phyloP scores from a whole-genome alignment of 1,140 invertebrate genomes.

The Dendroctonus valens region DNA sequence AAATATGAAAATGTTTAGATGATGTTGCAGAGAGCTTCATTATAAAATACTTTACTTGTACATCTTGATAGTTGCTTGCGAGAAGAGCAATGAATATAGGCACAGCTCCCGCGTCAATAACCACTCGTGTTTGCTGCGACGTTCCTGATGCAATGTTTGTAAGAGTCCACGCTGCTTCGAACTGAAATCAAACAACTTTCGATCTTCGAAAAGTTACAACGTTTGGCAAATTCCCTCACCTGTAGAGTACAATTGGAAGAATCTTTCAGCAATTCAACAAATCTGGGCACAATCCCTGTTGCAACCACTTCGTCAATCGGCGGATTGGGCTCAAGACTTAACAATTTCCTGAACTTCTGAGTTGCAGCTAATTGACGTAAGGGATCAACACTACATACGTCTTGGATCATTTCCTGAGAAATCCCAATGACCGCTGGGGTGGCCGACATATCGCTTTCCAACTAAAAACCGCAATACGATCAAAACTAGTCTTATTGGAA shows the following conservation, averaged over 20 bases:
- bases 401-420: conserved; percentile 78
- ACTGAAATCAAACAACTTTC: conserved; percentile 60
- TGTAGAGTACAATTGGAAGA: conserved; percentile 81
- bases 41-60: conserved; percentile 49
- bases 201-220: neutral
- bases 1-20: conserved; percentile 7
- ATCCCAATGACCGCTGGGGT: conserved; percentile 53
- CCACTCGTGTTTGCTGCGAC: conserved; percentile 87
- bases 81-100: conserved; percentile 87
- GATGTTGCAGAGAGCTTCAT: conserved; percentile 6
- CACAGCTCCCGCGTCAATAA: conserved; percentile 92
- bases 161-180: conserved; percentile 97
- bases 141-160: conserved; percentile 98
- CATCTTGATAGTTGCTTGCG: conserved; percentile 82
- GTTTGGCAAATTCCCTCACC: conserved; percentile 54
- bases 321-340: conserved; percentile 95
- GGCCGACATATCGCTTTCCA: conserved; percentile 48
- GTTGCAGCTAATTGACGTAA: conserved; percentile 85
- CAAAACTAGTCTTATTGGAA: conserved; percentile 4
- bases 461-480: conserved; percentile 31
- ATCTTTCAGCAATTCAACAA: conserved; percentile 91
- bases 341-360: conserved; percentile 91
- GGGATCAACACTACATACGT: conserved; percentile 77
- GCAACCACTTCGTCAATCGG: conserved; percentile 98
- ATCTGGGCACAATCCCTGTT: conserved; percentile 92